These are phyloP conservation scores for Eriosoma lanigerum DNA, from an alignment of 1,140 invertebrate genomes.

Conservation along the genomic window DNA sequence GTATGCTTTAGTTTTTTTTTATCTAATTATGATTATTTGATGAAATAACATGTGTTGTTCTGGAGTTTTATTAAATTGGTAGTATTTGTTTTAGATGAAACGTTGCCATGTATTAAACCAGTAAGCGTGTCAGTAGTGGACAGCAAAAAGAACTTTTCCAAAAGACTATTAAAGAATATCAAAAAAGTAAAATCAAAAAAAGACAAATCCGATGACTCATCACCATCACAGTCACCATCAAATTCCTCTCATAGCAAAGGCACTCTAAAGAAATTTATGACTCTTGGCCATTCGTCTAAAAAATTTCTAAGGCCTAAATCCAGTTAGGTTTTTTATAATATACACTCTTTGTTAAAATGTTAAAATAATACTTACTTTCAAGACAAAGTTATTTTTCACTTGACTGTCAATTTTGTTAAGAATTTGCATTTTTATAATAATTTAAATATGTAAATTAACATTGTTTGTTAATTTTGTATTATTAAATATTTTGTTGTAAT, in stretches of 20 bases:
- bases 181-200: slow-evolving; percentile 50
- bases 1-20: no score
- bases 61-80: no score
- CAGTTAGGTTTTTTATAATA: background rate
- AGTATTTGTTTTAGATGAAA: slow-evolving; percentile 25
- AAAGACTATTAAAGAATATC: slow-evolving; percentile 48
- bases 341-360: background rate
- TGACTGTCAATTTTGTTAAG: background rate
- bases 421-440: background rate
- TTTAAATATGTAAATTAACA: slow-evolving; percentile 4
- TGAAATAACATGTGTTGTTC: no score
- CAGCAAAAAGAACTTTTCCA: slow-evolving; percentile 35
- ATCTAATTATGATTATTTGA: background rate
- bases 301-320: slow-evolving; percentile 33
- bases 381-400: background rate
- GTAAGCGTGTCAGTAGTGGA: background rate
- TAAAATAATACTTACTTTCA: background rate
- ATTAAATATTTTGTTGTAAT: slow-evolving; percentile 8
- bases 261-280: slow-evolving; percentile 50
- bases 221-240: background rate
- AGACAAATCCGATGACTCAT: slow-evolving; percentile 14
- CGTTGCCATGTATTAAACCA: slow-evolving; percentile 37
- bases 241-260: slow-evolving; percentile 44
- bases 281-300: slow-evolving; percentile 43
- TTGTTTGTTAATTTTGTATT: background rate